These are phyloP conservation scores for Dorcus hopei DNA, from an alignment of 2,888 invertebrate genomes.

Conservation along the genomic window DNA sequence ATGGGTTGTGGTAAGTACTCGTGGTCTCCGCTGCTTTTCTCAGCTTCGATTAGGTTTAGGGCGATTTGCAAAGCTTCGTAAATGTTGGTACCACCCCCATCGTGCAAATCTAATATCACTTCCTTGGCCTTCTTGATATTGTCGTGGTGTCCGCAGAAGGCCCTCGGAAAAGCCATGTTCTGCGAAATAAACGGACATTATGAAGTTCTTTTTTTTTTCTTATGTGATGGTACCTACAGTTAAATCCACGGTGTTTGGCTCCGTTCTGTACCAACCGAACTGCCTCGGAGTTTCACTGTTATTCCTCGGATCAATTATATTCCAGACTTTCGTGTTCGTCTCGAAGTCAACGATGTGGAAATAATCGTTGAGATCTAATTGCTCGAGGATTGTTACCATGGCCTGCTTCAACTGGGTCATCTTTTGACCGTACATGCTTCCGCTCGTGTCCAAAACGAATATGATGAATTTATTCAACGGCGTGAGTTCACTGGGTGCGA, in stretches of 20 bases:
- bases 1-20: conserved; percentile 54
- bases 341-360: conserved; percentile 69
- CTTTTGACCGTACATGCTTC: conserved; percentile 70
- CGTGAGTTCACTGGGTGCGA: conserved; percentile 60
- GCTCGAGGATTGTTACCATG: conserved; percentile 64
- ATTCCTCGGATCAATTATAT: conserved; percentile 38
- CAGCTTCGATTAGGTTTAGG: conserved; percentile 34
- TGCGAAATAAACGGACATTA: neutral
- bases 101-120: conserved; percentile 55
- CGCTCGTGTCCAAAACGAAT: conserved; percentile 74
- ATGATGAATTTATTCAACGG: conserved; percentile 65
- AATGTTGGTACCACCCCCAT: conserved; percentile 66
- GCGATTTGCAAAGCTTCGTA: conserved; percentile 60
- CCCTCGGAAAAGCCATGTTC: conserved; percentile 41
- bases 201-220: neutral
- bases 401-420: conserved; percentile 64
- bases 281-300: neutral
- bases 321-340: conserved; percentile 53
- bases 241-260: neutral
- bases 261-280: neutral
- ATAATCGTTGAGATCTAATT: conserved; percentile 60
- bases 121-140: conserved; percentile 60
- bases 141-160: conserved; percentile 53
- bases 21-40: conserved; percentile 1
- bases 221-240: neutral